Evolutionary conservation across 2,888 invertebrate species (phyloP).

Genomic region (Lumbricus terrestris): DNA sequence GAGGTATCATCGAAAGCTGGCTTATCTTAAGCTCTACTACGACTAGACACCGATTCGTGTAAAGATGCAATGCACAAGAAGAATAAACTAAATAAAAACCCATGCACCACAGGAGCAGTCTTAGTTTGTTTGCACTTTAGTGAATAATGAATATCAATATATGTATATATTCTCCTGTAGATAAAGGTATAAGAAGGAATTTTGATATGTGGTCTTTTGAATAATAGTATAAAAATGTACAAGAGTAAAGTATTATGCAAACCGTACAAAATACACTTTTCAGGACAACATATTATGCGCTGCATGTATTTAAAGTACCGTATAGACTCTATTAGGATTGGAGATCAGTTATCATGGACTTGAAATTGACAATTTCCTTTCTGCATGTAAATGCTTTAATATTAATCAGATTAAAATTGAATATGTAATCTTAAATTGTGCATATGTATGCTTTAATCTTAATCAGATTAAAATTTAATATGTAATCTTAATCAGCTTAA

Average conservation of each 20-base stretch:
- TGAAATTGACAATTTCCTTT: neutral
- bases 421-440: too few species aligned
- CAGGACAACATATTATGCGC: too few species aligned
- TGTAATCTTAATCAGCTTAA: neutral
- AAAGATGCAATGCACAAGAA: neutral
- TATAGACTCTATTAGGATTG: too few species aligned
- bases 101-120: neutral
- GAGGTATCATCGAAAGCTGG: constrained; percentile 56
- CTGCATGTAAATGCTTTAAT: neutral
- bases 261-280: too few species aligned
- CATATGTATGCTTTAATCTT: too few species aligned
- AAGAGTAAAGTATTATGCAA: too few species aligned
- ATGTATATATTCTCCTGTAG: too few species aligned
- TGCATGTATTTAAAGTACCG: too few species aligned
- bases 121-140: neutral
- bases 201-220: neutral
- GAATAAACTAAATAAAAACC: neutral
- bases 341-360: neutral
- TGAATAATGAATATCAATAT: neutral
- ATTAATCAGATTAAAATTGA: too few species aligned
- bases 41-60: constrained; percentile 32
- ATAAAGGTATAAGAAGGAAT: too few species aligned
- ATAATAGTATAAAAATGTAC: too few species aligned
- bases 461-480: neutral
- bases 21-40: constrained; percentile 57